Conservation (phyloP, 2,797 vertebrate species). For the Pseudochirops corinnae region DNA sequence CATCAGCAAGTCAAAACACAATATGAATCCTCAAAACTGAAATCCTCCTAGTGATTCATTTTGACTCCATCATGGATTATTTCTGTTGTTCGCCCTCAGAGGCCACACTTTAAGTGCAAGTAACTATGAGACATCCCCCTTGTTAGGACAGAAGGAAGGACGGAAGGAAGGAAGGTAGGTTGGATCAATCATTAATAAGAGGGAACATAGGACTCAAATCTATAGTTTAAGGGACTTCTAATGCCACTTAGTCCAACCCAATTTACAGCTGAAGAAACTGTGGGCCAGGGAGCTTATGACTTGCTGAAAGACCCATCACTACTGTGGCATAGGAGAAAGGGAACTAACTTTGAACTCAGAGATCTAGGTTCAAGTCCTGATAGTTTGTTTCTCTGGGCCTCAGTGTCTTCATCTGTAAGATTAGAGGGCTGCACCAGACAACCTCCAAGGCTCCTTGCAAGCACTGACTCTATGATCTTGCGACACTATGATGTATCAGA, state of each 20-base stretch:
- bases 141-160: not conserved
- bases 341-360: not conserved
- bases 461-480: not conserved
- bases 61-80: constrained; percentile 18
- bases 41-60: constrained; percentile 15
- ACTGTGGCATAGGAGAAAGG: not conserved
- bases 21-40: constrained; percentile 39
- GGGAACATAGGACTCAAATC: not conserved
- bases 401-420: not conserved
- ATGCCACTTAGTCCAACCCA: not conserved
- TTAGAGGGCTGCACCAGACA: not conserved
- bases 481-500: not conserved
- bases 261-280: not conserved
- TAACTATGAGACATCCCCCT: not conserved
- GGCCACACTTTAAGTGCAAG: not conserved
- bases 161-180: not conserved
- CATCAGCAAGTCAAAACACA: constrained; percentile 18
- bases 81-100: constrained; percentile 43
- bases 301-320: not conserved
- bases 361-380: not conserved
- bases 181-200: not conserved
- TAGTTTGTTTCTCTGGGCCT: not conserved
- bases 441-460: not conserved
- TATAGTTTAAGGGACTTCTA: not conserved
- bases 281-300: not conserved